Percentiles rank a stretch among this genome's conserved stretches.
phyloP scores from a whole-genome alignment of 2,797 vertebrate species.

The Masticophis lateralis region DNA sequence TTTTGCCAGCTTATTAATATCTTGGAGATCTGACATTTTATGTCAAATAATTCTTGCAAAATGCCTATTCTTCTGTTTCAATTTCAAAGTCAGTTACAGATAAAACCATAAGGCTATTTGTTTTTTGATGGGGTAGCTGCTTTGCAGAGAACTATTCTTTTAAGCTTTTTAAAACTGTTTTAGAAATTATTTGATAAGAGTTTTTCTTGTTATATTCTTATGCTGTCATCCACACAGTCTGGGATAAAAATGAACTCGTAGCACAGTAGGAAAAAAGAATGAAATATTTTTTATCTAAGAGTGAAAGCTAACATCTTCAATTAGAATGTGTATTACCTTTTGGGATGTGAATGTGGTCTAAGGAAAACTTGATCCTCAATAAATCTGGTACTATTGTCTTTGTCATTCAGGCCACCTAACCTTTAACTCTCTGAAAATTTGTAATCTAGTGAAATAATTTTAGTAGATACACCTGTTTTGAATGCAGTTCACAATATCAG shows the following conservation, averaged over 20 bases:
- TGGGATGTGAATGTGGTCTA: slow-evolving; percentile 48
- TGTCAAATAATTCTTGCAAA: slow-evolving; percentile 40
- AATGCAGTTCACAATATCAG: background rate
- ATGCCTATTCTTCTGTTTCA: background rate
- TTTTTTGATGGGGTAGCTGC: slow-evolving; percentile 14
- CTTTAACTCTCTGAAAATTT: slow-evolving; percentile 31
- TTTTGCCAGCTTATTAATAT: slow-evolving; percentile 44
- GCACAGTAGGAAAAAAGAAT: slow-evolving; percentile 46
- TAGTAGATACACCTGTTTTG: background rate
- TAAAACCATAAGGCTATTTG: slow-evolving; percentile 28
- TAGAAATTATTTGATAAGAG: slow-evolving; percentile 40
- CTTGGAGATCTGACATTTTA: slow-evolving; percentile 27
- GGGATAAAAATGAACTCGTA: slow-evolving; percentile 55
- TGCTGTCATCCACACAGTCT: slow-evolving; percentile 43
- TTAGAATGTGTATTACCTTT: slow-evolving; percentile 56
- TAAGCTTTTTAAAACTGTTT: slow-evolving; percentile 24
- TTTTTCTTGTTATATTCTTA: slow-evolving; percentile 3
- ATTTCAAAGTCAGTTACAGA: slow-evolving; percentile 1
- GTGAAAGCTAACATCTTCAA: slow-evolving; percentile 55
- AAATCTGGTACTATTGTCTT: slow-evolving; percentile 38
- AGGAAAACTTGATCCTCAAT: slow-evolving; percentile 50
- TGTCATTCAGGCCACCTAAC: slow-evolving; percentile 51
- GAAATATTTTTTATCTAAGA: slow-evolving; percentile 52
- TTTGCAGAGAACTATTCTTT: slow-evolving; percentile 18
- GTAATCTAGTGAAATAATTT: slow-evolving; percentile 3